These are phyloP conservation scores for Martes martes DNA, from an alignment of 2,113 vertebrate genomes.

Conservation along the genomic window DNA sequence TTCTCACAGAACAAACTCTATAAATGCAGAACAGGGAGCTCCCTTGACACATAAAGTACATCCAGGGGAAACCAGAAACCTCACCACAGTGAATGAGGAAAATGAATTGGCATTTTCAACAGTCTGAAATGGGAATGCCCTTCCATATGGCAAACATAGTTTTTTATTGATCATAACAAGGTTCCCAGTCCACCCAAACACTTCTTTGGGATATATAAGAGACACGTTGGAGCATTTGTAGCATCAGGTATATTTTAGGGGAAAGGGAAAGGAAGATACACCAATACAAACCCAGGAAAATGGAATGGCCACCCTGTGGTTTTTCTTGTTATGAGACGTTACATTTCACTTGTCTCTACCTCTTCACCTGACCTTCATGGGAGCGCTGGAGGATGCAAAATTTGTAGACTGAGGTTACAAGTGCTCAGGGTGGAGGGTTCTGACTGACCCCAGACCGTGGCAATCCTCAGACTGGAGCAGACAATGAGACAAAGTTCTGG, in stretches of 20 bases:
- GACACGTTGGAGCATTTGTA: slow-evolving; percentile 50
- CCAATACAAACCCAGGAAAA: background rate
- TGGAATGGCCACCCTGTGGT: background rate
- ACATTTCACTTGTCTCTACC: background rate
- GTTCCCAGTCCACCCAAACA: slow-evolving; percentile 68
- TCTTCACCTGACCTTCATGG: background rate
- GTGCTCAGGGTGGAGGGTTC: background rate
- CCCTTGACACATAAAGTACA: slow-evolving; percentile 42
- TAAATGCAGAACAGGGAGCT: slow-evolving; percentile 51
- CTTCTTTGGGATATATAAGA: slow-evolving; percentile 70
- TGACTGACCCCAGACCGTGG: background rate
- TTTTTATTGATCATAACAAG: background rate
- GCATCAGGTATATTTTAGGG: slow-evolving; percentile 53
- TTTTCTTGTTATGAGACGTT: background rate
- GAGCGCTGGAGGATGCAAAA: background rate
- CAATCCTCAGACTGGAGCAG: background rate
- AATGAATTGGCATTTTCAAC: slow-evolving; percentile 60
- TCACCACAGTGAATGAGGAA: slow-evolving; percentile 61
- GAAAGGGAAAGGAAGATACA: slow-evolving; percentile 68
- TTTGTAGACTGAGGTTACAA: background rate
- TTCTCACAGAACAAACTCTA: slow-evolving; percentile 61
- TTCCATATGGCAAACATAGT: background rate
- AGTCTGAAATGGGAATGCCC: slow-evolving; percentile 58
- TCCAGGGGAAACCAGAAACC: slow-evolving; percentile 57
- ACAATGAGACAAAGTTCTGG: background rate